A percentile compares a stretch with the other conserved stretches of the same genome.
phyloP scores from a whole-genome alignment of 2,113 vertebrate genomes.

The Dromaius novaehollandiae region DNA sequence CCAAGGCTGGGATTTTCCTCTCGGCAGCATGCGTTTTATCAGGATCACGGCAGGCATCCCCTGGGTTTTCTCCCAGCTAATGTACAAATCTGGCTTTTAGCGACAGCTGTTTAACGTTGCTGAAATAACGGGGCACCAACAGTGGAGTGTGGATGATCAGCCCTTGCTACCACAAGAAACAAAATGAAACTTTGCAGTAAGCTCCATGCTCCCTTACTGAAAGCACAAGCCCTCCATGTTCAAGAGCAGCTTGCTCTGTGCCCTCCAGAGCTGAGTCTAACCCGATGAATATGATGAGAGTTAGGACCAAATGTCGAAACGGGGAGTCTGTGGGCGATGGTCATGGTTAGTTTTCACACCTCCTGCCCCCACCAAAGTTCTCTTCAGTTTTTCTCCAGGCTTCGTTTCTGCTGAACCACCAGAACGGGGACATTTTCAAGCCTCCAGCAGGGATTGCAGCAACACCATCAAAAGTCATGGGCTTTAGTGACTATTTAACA shows the following conservation, averaged over 20 bases:
- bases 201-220: conserved; percentile 7
- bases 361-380: neutral
- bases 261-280: neutral
- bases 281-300: neutral
- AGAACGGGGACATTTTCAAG: neutral
- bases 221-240: conserved; percentile 7
- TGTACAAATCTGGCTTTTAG: no score
- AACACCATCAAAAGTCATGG: neutral
- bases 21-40: no score
- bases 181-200: neutral
- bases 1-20: no score
- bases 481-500: neutral
- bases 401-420: neutral
- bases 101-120: no score
- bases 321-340: neutral
- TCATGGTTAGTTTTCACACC: neutral
- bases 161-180: neutral
- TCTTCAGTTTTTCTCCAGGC: neutral
- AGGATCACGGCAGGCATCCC: no score
- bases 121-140: no score
- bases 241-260: neutral
- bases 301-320: neutral
- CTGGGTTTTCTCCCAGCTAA: no score
- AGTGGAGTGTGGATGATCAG: neutral
- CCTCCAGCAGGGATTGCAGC: neutral